Evolutionary conservation across 2,888 invertebrate species (phyloP).

Genomic region (Habroteleia sp.): DNA sequence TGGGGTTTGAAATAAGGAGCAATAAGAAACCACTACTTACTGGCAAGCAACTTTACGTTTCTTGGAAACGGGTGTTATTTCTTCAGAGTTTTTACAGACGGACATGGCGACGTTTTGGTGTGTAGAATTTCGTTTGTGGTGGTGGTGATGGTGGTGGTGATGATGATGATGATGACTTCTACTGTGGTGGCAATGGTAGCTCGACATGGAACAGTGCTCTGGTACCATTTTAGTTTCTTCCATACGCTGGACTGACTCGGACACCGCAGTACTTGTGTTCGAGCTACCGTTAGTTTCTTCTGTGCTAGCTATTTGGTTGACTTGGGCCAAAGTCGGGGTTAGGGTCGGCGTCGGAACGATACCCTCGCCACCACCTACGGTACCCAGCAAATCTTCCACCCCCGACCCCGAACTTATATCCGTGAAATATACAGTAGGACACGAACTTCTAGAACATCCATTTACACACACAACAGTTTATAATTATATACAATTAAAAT

Average conservation of each 20-base stretch:
- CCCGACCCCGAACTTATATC: constrained; percentile 73
- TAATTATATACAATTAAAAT: no score
- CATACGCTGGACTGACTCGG: constrained; percentile 69
- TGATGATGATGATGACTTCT: constrained; percentile 72
- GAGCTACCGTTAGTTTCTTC: constrained; percentile 57
- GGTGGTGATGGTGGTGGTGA: constrained; percentile 67
- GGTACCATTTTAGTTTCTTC: constrained; percentile 75
- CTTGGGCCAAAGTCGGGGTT: constrained; percentile 58
- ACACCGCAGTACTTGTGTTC: constrained; percentile 66
- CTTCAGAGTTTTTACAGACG: constrained; percentile 62
- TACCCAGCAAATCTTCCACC: constrained; percentile 69
- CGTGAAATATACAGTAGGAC: constrained; percentile 75
- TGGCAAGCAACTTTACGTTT: constrained; percentile 82
- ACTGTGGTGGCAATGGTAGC: constrained; percentile 70
- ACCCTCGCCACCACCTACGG: constrained; percentile 57
- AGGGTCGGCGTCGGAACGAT: constrained; percentile 65
- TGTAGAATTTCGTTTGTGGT: constrained; percentile 41
- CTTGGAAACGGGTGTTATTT: constrained; percentile 69
- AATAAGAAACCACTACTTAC: constrained; percentile 81
- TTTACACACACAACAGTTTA: no score
- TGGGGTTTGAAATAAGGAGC: no score
- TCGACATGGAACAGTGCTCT: constrained; percentile 69
- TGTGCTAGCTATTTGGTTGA: constrained; percentile 46
- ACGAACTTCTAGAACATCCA: constrained; percentile 70
- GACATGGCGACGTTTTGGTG: constrained; percentile 50